Evolutionary conservation across 2,888 invertebrate genomes (phyloP), one percentile per base, ranked within the genome.

Genomic region (Drosophila kanekoi): DNA sequence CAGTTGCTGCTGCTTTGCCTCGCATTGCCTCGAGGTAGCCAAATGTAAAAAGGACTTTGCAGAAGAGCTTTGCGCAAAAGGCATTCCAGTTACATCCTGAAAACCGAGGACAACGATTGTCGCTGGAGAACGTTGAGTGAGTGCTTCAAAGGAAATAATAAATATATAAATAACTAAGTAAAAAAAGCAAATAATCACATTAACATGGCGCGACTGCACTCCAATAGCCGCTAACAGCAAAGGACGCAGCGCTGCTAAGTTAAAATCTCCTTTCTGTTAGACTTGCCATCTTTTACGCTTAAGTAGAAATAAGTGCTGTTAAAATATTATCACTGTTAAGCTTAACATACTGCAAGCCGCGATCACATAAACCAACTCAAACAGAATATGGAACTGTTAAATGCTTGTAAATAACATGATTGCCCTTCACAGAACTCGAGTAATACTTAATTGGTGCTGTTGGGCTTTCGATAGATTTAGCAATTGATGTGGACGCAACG

Each of bases 21-120:
- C 14, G 38, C 47, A 48, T 14, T 43, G 53, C 68, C 56, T 16
- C 33, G 16, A 32, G 52, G 37, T 37, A 14, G 41, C 16, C 14
- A 56, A 44, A 66, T 51, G 54, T 28, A 54, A 65, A 44, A 32
- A 32, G n/a, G 9, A n/a, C 35, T 35, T 4, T 35, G 40, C 9
- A 5, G 40, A 16, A 3, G 9, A 45, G 44, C 9, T 45, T n/a
- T 2, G 8, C 44, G 44, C 44, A 18, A 28, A 20, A 18, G 43
- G 33, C 53, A 43, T 6, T 35, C 54, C 11, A 35, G 35, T 8
- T 14, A 16, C 20, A 45, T 28, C n/a, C 28, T 18, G 28, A n/a
- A 20, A 2, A 41, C 11, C 41, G 16, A 44, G 44, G 23, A 23
- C 44, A 44, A 6, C 41, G 41, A 18, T 18, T 18, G 41, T 18